phyloP scores from a whole-genome alignment of 2,888 invertebrate genomes.

The Chirona hameri region DNA sequence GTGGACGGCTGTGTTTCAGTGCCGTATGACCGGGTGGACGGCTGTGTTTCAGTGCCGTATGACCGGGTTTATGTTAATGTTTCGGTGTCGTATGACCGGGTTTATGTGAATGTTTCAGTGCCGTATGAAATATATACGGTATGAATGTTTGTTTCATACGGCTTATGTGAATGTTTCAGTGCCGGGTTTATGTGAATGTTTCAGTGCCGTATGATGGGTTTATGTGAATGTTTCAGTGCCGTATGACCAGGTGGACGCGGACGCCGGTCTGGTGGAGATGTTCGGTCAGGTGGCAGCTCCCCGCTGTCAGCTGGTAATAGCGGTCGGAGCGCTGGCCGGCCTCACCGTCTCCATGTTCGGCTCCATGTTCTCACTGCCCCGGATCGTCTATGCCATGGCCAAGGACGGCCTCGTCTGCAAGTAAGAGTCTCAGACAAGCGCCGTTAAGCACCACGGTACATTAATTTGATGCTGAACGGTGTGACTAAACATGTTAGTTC shows the following conservation, averaged over 20 bases:
- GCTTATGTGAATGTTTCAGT: no score
- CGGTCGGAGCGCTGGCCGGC: conserved; percentile 88
- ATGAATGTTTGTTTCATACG: no score
- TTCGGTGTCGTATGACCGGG: conserved; percentile 58
- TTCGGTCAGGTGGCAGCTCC: conserved; percentile 81
- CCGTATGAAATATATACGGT: no score
- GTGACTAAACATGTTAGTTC: no score
- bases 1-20: conserved; percentile 67
- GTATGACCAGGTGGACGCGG: conserved; percentile 74
- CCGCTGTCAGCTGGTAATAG: conserved; percentile 82
- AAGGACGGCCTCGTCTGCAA: conserved; percentile 51
- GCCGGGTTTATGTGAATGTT: conserved; percentile 40
- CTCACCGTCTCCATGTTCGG: conserved; percentile 91
- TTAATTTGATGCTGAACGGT: no score
- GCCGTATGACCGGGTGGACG: conserved; percentile 46
- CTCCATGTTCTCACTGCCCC: conserved; percentile 64
- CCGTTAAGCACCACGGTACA: no score
- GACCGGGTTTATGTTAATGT: conserved; percentile 59
- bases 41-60: conserved; percentile 55
- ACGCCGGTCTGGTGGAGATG: conserved; percentile 86
- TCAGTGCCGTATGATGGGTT: conserved; percentile 56
- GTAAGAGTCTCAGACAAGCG: conserved; percentile 39
- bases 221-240: conserved; percentile 45
- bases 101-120: no score
- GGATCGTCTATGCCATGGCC: conserved; percentile 56